A percentile compares a stretch with the other conserved stretches of the same genome.
These are phyloP conservation scores for Sternarchorhynchus goeldii DNA, from an alignment of 2,797 vertebrate species.

Conservation along the genomic window DNA sequence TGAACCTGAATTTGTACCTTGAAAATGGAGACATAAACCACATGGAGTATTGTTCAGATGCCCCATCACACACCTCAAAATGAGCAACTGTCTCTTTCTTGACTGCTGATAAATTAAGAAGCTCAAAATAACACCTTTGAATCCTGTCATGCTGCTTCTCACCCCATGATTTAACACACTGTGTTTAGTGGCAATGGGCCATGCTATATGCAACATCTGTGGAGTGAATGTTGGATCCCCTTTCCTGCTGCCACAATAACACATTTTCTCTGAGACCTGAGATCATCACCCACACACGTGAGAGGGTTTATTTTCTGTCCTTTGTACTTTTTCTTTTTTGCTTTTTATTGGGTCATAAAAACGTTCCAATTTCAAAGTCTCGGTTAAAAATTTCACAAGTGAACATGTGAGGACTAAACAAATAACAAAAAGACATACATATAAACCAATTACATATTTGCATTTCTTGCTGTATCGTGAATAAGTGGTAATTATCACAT, in stretches of 20 bases:
- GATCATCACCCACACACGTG: conserved; percentile 10
- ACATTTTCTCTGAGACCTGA: conserved; percentile 5
- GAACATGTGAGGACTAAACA: too few species aligned
- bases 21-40: neutral
- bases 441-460: neutral
- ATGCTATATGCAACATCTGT: conserved; percentile 15
- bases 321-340: neutral
- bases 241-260: neutral
- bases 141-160: neutral
- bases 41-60: neutral
- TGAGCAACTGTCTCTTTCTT: conserved; percentile 22
- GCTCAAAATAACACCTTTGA: conserved; percentile 36
- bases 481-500: too few species aligned
- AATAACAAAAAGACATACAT: neutral
- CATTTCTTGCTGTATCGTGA: too few species aligned
- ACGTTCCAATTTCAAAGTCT: too few species aligned
- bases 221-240: conserved; percentile 7
- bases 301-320: neutral
- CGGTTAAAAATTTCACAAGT: too few species aligned
- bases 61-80: conserved; percentile 24
- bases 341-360: too few species aligned
- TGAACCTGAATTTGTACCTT: too few species aligned
- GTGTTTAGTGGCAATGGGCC: conserved; percentile 41
- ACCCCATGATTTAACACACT: conserved; percentile 41
- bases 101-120: conserved; percentile 26